phyloP scores from a whole-genome alignment of 2,113 vertebrate species.

The Argyrosomus japonicus region DNA sequence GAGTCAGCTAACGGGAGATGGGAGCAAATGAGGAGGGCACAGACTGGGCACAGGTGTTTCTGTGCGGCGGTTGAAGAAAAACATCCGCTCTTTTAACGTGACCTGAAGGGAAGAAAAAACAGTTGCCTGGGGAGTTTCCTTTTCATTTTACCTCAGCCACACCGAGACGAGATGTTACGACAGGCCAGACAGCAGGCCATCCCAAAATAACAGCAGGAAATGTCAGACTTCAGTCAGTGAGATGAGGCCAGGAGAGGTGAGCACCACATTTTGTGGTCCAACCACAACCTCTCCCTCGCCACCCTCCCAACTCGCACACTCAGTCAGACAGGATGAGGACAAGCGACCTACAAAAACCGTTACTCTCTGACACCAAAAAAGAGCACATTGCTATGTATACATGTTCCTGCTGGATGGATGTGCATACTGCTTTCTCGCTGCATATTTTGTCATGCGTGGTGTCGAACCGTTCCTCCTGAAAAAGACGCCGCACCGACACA shows the following conservation, averaged over 20 bases:
- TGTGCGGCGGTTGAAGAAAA: slow-evolving; percentile 8
- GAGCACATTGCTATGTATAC: slow-evolving; percentile 1
- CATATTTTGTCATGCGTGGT: slow-evolving; percentile 12
- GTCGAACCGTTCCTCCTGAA: not conserved
- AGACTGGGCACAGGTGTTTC: slow-evolving; percentile 52
- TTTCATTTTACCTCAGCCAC: slow-evolving; percentile 44
- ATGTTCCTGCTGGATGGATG: not conserved
- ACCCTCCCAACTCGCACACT: slow-evolving; percentile 2
- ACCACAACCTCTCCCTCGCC: not conserved
- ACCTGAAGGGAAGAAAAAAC: slow-evolving; percentile 43
- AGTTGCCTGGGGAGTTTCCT: slow-evolving; percentile 34
- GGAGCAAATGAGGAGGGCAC: slow-evolving; percentile 2
- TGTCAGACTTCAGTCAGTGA: slow-evolving; percentile 64
- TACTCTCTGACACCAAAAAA: slow-evolving; percentile 35
- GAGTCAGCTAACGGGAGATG: not conserved
- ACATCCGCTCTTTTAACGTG: slow-evolving; percentile 55
- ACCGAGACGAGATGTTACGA: slow-evolving; percentile 34
- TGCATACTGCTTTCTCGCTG: not conserved
- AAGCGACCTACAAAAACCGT: slow-evolving; percentile 13
- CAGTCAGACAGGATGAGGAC: slow-evolving; percentile 29
- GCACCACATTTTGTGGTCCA: slow-evolving; percentile 21
- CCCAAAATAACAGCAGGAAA: slow-evolving; percentile 73
- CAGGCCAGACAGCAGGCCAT: slow-evolving; percentile 43
- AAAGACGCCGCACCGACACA: slow-evolving; percentile 9
- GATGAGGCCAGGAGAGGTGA: slow-evolving; percentile 66